phyloP scores from a whole-genome alignment of 2,888 invertebrate species.

The Amphipoea oculea region DNA sequence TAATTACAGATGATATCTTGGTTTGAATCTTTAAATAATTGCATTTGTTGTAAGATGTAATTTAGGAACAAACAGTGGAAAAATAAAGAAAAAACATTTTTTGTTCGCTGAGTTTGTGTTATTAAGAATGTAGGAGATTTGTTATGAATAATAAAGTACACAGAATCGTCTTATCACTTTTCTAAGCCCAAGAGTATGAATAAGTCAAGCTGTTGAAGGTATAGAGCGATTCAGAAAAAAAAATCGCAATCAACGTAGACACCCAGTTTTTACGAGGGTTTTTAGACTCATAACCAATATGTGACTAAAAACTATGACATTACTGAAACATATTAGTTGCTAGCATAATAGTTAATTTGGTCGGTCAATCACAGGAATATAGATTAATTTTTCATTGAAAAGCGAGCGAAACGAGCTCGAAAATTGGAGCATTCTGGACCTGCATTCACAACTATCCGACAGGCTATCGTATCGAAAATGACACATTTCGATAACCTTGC shows the following conservation, averaged over 20 bases:
- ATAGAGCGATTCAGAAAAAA: background rate
- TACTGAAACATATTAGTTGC: background rate
- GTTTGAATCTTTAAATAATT: slow-evolving; percentile 49
- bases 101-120: slow-evolving; percentile 14
- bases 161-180: slow-evolving; percentile 1
- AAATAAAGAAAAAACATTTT: slow-evolving; percentile 20
- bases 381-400: background rate
- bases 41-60: slow-evolving; percentile 36
- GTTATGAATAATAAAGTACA: slow-evolving; percentile 5
- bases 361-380: background rate
- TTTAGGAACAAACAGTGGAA: slow-evolving; percentile 8
- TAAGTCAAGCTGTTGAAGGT: background rate
- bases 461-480: too few relatives aligned
- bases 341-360: background rate
- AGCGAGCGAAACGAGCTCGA: background rate
- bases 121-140: slow-evolving; percentile 3
- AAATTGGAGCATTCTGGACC: background rate
- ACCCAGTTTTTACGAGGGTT: background rate
- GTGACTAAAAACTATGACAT: background rate
- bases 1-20: slow-evolving; percentile 65
- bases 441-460: too few relatives aligned
- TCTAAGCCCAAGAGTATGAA: slow-evolving; percentile 8
- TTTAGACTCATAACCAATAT: background rate
- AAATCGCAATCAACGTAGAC: background rate
- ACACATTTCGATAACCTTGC: too few relatives aligned